Base-by-base conservation (phyloP, 2,888 invertebrate genomes). In the Escarpia spicata region DNA sequence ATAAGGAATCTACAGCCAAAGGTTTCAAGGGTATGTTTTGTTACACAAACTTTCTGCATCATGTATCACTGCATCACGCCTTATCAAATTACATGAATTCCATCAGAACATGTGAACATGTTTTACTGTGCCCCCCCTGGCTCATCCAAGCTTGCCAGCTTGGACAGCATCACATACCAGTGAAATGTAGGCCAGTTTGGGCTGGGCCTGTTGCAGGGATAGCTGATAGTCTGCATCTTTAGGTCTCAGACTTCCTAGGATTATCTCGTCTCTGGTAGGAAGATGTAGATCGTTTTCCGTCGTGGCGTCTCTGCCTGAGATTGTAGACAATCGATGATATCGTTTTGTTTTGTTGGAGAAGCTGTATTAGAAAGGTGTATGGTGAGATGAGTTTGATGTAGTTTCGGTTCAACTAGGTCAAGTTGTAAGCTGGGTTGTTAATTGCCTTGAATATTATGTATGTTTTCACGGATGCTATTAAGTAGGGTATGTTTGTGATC, bases 181-280 rank as follows among this genome's bases (percentile, higher is more conserved):
- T 2, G 75, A 75, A 75, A 75, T 75, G 75, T 75, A n/a, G 26
- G 75, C 75, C n/a, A 75, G 75, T 19, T 75, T 75, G 75, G 75
- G 75, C 75, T 6, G 26, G 75, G 19, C 75, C 26, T 75, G 75
- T n/a, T 75, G 52, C 52, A 52, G 75, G 75, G 19, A 75, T 75
- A 75, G n/a, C 75, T 75, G 75, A 75, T 75, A 26, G 75, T 75
- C 75, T 75, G 75, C 19, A 75, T 75, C 75, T 75, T 75, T 75
- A 75, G 75, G 75, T 75, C n/a, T 75, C 75, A 75, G 75, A n/a
- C n/a, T 75, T 75, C 52, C 52, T 8, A n/a, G 75, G 75, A 75
- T 75, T 75, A 75, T 75, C 75, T 75, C 75, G 75, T 75, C n/a
- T 75, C 75, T 26, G 75, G 75, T 75, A 75, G 75, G 75, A 75